These are phyloP conservation scores for Tenualosa ilisha DNA, from an alignment of 2,797 vertebrate genomes.

Conservation along the genomic window DNA sequence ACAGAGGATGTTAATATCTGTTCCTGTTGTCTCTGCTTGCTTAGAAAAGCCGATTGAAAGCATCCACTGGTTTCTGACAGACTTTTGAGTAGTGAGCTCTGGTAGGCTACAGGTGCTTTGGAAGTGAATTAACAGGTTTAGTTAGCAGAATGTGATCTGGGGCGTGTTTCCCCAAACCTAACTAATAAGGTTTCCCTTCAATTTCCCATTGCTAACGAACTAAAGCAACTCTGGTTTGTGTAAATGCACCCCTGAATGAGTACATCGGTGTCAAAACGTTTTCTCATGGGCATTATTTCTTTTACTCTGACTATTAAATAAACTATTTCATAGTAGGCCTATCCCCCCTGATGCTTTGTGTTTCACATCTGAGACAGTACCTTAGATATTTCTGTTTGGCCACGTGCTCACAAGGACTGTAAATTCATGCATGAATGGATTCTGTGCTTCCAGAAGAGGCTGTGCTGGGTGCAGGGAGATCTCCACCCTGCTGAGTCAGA, in stretches of 20 bases:
- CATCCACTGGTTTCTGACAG: not conserved
- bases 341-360: not conserved
- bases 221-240: too few relatives aligned
- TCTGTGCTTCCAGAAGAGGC: constrained; percentile 3
- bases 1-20: not conserved
- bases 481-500: constrained; percentile 51
- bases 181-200: too few relatives aligned
- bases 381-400: not conserved
- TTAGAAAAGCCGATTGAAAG: too few relatives aligned
- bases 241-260: not conserved
- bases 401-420: not conserved
- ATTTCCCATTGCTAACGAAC: too few relatives aligned
- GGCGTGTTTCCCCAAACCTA: too few relatives aligned
- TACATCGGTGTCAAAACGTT: not conserved
- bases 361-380: not conserved
- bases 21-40: not conserved
- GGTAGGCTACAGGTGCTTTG: not conserved
- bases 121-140: not conserved
- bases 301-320: not conserved
- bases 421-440: not conserved
- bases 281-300: too few relatives aligned
- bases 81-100: not conserved
- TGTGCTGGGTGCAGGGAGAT: constrained; percentile 17
- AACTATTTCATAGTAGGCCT: too few relatives aligned
- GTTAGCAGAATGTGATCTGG: too few relatives aligned